These are phyloP conservation scores for Condylura cristata DNA, from an alignment of 2,113 vertebrate species.

Conservation along the genomic window DNA sequence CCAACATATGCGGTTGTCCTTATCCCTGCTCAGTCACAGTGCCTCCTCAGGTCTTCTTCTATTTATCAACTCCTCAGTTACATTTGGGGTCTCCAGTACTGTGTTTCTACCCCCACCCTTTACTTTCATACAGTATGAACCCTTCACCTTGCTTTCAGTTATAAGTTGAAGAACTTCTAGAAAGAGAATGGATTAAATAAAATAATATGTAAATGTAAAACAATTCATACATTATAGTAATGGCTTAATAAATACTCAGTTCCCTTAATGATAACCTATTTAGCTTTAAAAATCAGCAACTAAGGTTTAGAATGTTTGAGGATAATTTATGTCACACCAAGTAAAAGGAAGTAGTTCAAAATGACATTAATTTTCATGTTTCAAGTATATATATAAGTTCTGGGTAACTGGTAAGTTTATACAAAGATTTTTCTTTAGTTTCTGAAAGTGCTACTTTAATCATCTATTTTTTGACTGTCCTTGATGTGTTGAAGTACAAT, in stretches of 20 bases:
- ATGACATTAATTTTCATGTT: conserved; percentile 4
- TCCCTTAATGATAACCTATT: background rate
- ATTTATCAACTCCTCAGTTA: background rate
- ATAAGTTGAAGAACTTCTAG: background rate
- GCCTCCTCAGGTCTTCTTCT: background rate
- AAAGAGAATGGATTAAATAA: conserved; percentile 33
- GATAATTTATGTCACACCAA: conserved; percentile 9
- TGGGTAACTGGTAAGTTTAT: conserved; percentile 9
- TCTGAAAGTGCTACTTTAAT: conserved; percentile 51
- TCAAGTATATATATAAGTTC: background rate
- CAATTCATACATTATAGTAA: background rate
- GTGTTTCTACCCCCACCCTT: background rate
- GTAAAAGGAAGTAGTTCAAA: conserved; percentile 29
- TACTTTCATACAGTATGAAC: background rate
- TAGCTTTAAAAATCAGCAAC: conserved; percentile 33
- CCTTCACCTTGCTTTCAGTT: background rate
- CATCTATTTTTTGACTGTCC: conserved; percentile 53
- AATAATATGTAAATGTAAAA: background rate
- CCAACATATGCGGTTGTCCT: background rate
- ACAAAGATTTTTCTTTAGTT: conserved; percentile 42
- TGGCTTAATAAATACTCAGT: background rate
- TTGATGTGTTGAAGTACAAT: conserved; percentile 55
- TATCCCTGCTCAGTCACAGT: background rate
- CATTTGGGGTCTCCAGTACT: background rate
- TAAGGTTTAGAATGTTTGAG: conserved; percentile 12